Conservation (phyloP, 2,113 vertebrate species). For the Holacanthus passer region DNA sequence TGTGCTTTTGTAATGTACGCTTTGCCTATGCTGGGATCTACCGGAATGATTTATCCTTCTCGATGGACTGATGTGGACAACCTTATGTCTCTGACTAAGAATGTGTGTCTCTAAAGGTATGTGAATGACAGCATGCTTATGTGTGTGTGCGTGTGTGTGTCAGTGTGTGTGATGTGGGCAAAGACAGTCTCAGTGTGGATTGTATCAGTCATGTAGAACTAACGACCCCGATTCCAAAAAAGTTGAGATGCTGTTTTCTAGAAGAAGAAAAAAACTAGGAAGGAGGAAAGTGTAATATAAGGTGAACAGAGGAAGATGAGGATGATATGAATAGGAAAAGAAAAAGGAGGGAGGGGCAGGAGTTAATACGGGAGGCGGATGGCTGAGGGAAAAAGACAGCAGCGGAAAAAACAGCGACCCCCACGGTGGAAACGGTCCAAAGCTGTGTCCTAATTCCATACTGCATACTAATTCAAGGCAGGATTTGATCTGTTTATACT, state of each 20-base stretch:
- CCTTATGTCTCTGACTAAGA: background rate
- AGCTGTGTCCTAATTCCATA: background rate
- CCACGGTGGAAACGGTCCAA: background rate
- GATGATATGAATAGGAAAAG: background rate
- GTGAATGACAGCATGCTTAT: slow-evolving; percentile 1
- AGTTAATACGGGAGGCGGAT: background rate
- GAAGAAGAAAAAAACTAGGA: too few species aligned
- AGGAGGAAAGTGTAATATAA: background rate
- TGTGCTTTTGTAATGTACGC: background rate
- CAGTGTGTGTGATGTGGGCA: slow-evolving; percentile 10
- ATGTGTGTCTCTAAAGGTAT: background rate
- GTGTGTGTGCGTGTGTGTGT: slow-evolving; percentile 5
- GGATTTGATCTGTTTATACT: slow-evolving; percentile 3
- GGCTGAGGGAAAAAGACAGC: background rate
- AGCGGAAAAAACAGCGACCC: background rate
- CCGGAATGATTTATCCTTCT: slow-evolving; percentile 3
- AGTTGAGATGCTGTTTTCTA: too few species aligned
- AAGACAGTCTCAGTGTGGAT: slow-evolving; percentile 3
- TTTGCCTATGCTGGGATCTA: background rate
- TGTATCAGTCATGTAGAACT: slow-evolving; percentile 30
- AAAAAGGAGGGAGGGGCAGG: background rate
- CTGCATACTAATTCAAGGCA: background rate
- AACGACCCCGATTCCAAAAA: background rate
- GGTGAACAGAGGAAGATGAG: background rate
- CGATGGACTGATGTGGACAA: background rate